These are phyloP conservation scores for Orius insidiosus DNA, from an alignment of 1,140 invertebrate genomes.

Conservation along the genomic window DNA sequence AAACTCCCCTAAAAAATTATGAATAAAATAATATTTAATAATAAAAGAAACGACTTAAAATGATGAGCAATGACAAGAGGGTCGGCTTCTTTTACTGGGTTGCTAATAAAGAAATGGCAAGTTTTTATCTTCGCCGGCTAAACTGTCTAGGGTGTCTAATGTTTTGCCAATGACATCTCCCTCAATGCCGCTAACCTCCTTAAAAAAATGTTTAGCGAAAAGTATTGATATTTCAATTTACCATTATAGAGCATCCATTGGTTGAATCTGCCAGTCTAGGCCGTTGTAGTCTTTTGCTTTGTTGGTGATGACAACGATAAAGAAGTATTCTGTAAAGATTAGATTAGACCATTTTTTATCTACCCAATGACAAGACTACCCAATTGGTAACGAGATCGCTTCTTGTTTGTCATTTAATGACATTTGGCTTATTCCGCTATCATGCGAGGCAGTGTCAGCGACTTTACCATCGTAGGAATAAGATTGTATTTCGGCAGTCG, in stretches of 20 bases:
- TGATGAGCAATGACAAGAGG: slow-evolving; percentile 31
- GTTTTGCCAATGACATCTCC: no score
- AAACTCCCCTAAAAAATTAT: no score
- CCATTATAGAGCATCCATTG: background rate
- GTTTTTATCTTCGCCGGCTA: slow-evolving; percentile 27
- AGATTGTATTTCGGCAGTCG: slow-evolving; percentile 85
- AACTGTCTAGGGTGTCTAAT: no score
- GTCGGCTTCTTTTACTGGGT: slow-evolving; percentile 28
- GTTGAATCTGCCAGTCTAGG: slow-evolving; percentile 10
- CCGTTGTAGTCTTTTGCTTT: slow-evolving; percentile 15
- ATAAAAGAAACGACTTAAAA: slow-evolving; percentile 25
- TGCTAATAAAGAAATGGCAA: slow-evolving; percentile 28
- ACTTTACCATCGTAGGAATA: slow-evolving; percentile 53
- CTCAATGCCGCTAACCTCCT: no score
- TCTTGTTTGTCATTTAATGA: slow-evolving; percentile 26
- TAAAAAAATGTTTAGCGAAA: no score
- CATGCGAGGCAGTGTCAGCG: slow-evolving; percentile 54
- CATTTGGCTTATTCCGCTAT: slow-evolving; percentile 77
- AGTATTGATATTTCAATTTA: no score
- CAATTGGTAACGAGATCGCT: slow-evolving; percentile 9
- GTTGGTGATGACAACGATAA: slow-evolving; percentile 11
- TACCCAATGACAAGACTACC: background rate
- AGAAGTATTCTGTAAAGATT: slow-evolving; percentile 8
- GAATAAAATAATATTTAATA: background rate
- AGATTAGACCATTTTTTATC: no score